phyloP scores from a whole-genome alignment of 1,140 invertebrate genomes.

The Acromyrmex heyeri region DNA sequence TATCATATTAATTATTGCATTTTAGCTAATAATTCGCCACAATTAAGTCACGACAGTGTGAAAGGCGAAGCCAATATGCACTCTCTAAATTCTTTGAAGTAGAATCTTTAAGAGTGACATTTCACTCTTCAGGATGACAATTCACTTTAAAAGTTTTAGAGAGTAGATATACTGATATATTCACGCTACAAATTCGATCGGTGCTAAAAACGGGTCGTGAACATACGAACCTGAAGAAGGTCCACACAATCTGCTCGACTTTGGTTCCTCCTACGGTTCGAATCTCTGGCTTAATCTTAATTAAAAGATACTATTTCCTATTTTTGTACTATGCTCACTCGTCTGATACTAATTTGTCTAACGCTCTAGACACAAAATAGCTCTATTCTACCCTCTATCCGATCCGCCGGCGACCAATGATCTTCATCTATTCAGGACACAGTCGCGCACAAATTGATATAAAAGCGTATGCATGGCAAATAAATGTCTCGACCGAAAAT shows the following conservation, averaged over 20 bases:
- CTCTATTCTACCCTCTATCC: constrained; percentile 50
- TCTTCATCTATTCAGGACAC: constrained; percentile 13
- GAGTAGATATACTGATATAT: background rate
- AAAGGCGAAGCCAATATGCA: background rate
- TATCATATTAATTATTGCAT: background rate
- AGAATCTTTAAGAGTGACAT: too few species aligned
- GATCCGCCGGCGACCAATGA: background rate
- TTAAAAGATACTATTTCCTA: constrained; percentile 52
- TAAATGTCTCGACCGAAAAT: constrained; percentile 9
- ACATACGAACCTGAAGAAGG: constrained; percentile 74
- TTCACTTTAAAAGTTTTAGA: too few species aligned
- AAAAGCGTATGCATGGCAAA: constrained; percentile 26
- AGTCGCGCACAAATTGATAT: constrained; percentile 43
- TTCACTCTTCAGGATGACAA: too few species aligned
- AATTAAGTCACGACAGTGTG: background rate
- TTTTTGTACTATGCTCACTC: constrained; percentile 13
- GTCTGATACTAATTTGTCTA: constrained; percentile 29
- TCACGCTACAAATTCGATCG: constrained; percentile 30
- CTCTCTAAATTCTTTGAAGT: too few species aligned
- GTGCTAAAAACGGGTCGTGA: constrained; percentile 74
- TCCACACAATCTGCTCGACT: constrained; percentile 68
- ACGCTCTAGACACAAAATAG: constrained; percentile 31
- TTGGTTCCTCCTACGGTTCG: constrained; percentile 56
- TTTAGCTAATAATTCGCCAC: background rate
- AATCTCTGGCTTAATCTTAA: constrained; percentile 62